These are phyloP conservation scores for Triops cancriformis DNA, from an alignment of 1,140 invertebrate genomes.

Conservation along the genomic window DNA sequence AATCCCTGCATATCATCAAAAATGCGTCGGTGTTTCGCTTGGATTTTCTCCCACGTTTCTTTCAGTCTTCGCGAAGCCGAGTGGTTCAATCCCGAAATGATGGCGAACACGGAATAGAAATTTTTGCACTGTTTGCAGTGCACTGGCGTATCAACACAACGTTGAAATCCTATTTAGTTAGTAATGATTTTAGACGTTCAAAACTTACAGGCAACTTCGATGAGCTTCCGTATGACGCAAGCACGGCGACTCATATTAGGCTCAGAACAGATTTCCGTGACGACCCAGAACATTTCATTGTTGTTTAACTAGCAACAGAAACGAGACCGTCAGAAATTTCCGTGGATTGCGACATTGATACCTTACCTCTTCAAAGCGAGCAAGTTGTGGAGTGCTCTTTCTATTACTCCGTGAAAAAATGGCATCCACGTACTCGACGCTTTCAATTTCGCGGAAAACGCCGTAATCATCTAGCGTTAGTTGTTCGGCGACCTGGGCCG, in stretches of 20 bases:
- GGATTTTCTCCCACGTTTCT: constrained; percentile 94
- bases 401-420: constrained; percentile 81
- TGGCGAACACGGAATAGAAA: constrained; percentile 99
- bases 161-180: background rate
- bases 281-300: constrained; percentile 99
- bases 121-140: constrained; percentile 98
- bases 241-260: constrained; percentile 81
- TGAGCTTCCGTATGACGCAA: constrained; percentile 98
- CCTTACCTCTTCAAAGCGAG: constrained; percentile 74
- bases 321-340: constrained; percentile 21
- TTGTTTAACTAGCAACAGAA: constrained; percentile 73
- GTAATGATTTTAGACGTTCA: background rate
- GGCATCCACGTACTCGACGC: constrained; percentile 96
- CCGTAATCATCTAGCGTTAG: constrained; percentile 89
- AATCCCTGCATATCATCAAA: constrained; percentile 87
- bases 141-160: constrained; percentile 40
- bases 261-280: constrained; percentile 93
- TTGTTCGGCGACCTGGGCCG: constrained; percentile 93
- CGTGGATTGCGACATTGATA: background rate
- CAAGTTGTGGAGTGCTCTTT: constrained; percentile 85
- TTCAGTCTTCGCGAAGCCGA: constrained; percentile 82
- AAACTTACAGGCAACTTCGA: constrained; percentile 72
- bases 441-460: constrained; percentile 94
- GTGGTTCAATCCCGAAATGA: constrained; percentile 92
- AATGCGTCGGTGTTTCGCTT: constrained; percentile 86